phyloP scores from a whole-genome alignment of 2,888 invertebrate species.

The Geophilus truncorum region DNA sequence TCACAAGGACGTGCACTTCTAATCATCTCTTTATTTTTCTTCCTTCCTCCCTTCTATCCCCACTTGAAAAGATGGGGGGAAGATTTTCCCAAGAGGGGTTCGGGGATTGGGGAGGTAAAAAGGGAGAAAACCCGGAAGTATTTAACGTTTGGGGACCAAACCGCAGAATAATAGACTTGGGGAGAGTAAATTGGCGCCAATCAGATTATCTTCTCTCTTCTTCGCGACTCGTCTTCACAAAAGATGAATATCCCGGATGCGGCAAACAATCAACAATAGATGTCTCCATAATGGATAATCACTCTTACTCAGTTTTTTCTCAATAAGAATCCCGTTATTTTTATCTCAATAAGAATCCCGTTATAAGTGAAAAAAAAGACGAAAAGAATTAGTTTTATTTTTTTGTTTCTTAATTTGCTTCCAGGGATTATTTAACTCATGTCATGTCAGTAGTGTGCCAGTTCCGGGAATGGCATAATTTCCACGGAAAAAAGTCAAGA shows the following conservation, averaged over 20 bases:
- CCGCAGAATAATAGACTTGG: neutral
- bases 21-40: neutral
- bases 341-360: too few relatives aligned
- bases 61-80: neutral
- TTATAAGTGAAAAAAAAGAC: too few relatives aligned
- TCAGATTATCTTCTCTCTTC: neutral
- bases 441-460: too few relatives aligned
- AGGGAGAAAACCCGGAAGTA: neutral
- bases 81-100: neutral
- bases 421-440: too few relatives aligned
- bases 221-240: neutral
- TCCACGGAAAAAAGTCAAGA: too few relatives aligned
- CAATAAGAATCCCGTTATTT: too few relatives aligned
- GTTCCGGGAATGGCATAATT: too few relatives aligned
- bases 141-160: neutral
- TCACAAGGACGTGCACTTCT: neutral
- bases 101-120: too few relatives aligned
- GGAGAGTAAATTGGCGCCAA: neutral
- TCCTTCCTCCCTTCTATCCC: neutral
- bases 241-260: neutral
- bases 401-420: too few relatives aligned
- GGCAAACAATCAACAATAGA: neutral
- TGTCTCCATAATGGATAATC: neutral
- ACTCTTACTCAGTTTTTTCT: too few relatives aligned
- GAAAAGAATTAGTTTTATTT: too few relatives aligned